Evolutionary conservation across 2,113 vertebrate species (phyloP).

Genomic region (Pangasianodon hypophthalmus): DNA sequence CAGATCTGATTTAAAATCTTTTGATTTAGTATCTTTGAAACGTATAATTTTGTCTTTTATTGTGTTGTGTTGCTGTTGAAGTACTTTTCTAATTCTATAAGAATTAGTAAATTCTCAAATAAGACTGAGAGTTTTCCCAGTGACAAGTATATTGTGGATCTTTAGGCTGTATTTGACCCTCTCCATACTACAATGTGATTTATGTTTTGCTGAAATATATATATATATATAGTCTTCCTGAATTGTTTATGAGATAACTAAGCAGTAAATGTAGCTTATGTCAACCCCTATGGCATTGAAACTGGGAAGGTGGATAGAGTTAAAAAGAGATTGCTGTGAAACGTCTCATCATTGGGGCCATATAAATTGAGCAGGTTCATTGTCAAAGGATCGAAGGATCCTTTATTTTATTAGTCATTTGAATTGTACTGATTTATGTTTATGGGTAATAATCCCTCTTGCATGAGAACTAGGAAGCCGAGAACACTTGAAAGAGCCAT

Average conservation of each 20-base stretch:
- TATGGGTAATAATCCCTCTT: background rate
- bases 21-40: no score
- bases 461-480: background rate
- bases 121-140: background rate
- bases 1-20: no score
- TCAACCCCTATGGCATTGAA: background rate
- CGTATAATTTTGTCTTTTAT: background rate
- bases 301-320: background rate
- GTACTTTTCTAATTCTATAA: background rate
- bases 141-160: background rate
- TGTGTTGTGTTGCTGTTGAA: background rate
- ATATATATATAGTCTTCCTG: no score
- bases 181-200: no score
- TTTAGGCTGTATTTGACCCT: background rate
- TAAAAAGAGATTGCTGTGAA: background rate
- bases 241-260: background rate
- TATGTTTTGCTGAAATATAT: background rate
- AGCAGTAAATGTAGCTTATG: background rate
- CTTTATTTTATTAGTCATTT: background rate
- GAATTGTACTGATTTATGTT: background rate
- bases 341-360: background rate
- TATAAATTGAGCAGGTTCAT: background rate
- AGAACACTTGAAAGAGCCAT: background rate
- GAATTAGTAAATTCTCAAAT: background rate
- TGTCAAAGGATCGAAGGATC: background rate